A percentile compares a stretch with the other conserved stretches of the same genome.
These are phyloP conservation scores for Bombus pascuorum DNA, from an alignment of 1,140 invertebrate species.

Conservation along the genomic window DNA sequence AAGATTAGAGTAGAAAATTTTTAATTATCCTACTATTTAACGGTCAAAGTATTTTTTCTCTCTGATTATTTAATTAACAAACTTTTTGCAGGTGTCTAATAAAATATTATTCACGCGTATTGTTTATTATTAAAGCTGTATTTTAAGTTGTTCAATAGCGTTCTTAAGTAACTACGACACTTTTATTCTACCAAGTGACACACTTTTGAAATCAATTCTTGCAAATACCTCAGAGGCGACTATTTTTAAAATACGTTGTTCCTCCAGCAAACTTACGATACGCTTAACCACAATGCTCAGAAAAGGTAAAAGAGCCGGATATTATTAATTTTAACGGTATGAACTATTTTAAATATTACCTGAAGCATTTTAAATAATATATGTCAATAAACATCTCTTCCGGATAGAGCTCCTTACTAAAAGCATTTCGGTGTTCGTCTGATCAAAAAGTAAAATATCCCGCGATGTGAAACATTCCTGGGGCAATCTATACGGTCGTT, in stretches of 20 bases:
- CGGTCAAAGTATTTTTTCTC: neutral
- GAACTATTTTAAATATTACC: no score
- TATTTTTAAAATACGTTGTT: no score
- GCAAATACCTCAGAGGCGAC: neutral
- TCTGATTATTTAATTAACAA: neutral
- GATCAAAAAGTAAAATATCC: neutral
- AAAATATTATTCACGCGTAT: no score
- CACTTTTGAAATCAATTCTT: neutral
- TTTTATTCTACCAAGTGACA: neutral
- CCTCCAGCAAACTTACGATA: neutral
- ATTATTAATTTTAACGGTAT: no score
- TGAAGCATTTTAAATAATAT: neutral
- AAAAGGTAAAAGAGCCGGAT: neutral
- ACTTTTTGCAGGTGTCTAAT: neutral
- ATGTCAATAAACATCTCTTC: neutral
- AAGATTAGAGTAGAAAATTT: neutral
- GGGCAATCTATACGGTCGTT: neutral
- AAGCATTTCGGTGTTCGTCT: neutral
- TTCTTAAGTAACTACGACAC: neutral
- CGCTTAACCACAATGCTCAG: no score
- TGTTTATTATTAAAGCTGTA: neutral
- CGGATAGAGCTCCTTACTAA: neutral
- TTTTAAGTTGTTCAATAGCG: neutral
- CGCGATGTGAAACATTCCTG: neutral
- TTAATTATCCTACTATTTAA: neutral